Conservation (phyloP, 1,140 invertebrate genomes). For the Tribolium castaneum region DNA sequence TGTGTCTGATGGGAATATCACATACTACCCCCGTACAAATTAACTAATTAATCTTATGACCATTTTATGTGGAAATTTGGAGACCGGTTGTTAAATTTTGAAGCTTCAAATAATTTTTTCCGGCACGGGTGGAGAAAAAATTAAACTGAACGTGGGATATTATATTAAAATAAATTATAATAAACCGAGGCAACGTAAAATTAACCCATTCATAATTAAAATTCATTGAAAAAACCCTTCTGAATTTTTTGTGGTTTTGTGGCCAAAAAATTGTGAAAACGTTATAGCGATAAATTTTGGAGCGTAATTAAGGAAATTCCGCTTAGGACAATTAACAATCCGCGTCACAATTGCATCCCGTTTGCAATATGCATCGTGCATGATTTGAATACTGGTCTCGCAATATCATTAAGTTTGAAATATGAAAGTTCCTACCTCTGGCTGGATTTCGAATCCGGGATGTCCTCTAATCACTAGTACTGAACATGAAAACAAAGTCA, state of each 20-base stretch:
- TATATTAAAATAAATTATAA: too few species aligned
- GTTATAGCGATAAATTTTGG: too few species aligned
- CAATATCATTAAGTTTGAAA: neutral
- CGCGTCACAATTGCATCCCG: neutral
- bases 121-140: too few species aligned
- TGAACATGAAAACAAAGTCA: conserved; percentile 17
- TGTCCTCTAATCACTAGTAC: conserved; percentile 36
- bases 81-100: neutral
- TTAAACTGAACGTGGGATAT: too few species aligned
- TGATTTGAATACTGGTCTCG: neutral
- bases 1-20: neutral
- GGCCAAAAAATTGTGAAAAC: too few species aligned
- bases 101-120: too few species aligned
- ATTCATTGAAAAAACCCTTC: too few species aligned
- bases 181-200: too few species aligned
- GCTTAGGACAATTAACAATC: neutral
- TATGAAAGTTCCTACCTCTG: conserved; percentile 3
- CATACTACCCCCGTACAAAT: neutral
- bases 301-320: too few species aligned
- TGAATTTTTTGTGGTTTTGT: too few species aligned
- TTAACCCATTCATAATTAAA: too few species aligned
- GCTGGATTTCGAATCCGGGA: conserved; percentile 5
- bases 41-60: neutral
- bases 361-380: neutral
- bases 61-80: neutral